A percentile compares a stretch with the other conserved stretches of the same genome.
Conservation (phyloP, 2,888 invertebrate species). For the Eustalomyia histrio region DNA sequence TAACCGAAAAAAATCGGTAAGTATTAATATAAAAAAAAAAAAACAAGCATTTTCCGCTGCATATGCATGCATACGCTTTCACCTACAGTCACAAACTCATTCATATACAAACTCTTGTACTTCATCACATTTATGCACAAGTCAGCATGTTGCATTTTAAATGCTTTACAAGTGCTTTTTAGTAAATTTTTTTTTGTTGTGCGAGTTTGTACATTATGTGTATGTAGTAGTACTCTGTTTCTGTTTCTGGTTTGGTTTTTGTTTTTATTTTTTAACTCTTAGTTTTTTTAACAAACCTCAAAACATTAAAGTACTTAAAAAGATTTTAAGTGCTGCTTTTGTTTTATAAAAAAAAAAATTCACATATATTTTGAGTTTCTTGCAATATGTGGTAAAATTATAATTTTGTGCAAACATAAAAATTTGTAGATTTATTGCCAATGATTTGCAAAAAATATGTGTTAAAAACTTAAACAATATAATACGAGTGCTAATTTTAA, state of each 20-base stretch:
- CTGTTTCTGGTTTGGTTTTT: not conserved
- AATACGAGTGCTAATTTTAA: no score
- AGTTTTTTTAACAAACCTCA: conserved; percentile 31
- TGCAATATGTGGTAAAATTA: no score
- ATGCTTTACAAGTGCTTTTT: conserved; percentile 70
- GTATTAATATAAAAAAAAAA: conserved; percentile 10
- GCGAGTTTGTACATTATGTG: no score
- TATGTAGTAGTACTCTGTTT: conserved; percentile 1
- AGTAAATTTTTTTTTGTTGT: conserved; percentile 12
- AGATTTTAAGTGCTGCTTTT: conserved; percentile 30
- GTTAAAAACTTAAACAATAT: no score
- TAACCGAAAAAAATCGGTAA: not conserved
- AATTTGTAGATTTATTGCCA: no score
- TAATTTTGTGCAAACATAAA: no score
- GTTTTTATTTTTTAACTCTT: not conserved
- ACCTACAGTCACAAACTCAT: not conserved
- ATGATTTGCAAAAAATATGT: no score
- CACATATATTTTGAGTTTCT: no score
- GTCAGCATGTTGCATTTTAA: conserved; percentile 69
- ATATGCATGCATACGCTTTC: not conserved
- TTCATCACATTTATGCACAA: conserved; percentile 51
- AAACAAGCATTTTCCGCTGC: not conserved
- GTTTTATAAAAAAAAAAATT: conserved; percentile 15
- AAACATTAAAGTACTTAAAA: conserved; percentile 48
- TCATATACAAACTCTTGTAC: not conserved